Conservation (phyloP, 1,140 invertebrate species). For the Holcopasites calliopsidis region DNA sequence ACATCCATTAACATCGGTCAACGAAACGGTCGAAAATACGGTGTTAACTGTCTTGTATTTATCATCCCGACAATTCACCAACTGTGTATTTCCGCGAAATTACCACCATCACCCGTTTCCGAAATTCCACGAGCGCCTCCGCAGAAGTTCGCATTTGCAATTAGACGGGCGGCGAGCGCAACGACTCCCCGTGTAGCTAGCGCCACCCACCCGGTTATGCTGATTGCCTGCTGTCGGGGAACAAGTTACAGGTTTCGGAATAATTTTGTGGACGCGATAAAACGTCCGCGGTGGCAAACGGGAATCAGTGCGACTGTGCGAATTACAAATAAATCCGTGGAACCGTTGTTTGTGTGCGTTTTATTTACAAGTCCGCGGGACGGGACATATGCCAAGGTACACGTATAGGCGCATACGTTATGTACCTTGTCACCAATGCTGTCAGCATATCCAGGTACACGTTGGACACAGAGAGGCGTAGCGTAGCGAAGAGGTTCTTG, state of each 20-base stretch:
- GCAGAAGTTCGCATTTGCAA: constrained; percentile 32
- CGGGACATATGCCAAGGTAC: background rate
- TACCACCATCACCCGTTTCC: constrained; percentile 15
- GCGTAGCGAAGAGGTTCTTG: too few species aligned
- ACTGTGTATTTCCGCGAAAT: constrained; percentile 23
- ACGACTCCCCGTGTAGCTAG: background rate
- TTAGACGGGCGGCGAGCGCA: constrained; percentile 9
- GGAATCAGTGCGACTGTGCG: constrained; percentile 23
- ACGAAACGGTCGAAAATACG: background rate
- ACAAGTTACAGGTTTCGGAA: constrained; percentile 34
- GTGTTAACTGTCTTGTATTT: constrained; percentile 23
- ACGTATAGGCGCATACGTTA: too few species aligned
- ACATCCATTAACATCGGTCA: background rate
- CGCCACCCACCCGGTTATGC: constrained; percentile 9
- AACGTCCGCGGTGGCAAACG: constrained; percentile 15
- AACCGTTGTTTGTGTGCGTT: background rate
- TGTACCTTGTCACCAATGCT: background rate
- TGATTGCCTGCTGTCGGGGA: constrained; percentile 25
- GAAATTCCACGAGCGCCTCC: constrained; percentile 27
- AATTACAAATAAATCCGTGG: background rate
- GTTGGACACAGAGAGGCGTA: too few species aligned
- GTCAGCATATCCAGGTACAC: background rate
- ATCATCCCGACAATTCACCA: constrained; percentile 30
- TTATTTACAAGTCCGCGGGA: constrained; percentile 7
- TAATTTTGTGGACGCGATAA: constrained; percentile 32